These are phyloP conservation scores for Eumaeus atala DNA, from an alignment of 1,140 invertebrate species.

Conservation along the genomic window DNA sequence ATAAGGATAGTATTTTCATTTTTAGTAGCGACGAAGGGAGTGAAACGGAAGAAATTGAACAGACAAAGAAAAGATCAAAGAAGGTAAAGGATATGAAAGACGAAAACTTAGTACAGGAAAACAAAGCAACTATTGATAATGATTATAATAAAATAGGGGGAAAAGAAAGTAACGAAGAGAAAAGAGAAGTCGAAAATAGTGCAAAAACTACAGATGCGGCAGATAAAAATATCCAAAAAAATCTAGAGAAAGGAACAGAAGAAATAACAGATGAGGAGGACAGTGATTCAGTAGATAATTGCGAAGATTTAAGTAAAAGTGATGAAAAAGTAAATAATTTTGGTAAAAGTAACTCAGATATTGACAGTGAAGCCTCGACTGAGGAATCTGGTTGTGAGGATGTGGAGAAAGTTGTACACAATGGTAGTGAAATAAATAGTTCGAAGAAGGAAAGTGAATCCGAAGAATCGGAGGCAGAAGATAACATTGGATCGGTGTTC, in stretches of 20 bases:
- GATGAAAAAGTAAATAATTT: conserved; percentile 10
- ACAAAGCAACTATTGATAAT: conserved; percentile 14
- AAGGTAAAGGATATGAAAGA: conserved; percentile 34
- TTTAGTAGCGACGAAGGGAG: conserved; percentile 51
- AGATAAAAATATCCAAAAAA: conserved; percentile 23
- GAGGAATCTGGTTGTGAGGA: conserved; percentile 53
- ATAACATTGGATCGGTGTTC: conserved; percentile 41
- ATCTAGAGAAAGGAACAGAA: conserved; percentile 1
- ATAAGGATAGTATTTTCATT: conserved; percentile 17
- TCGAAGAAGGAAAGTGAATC: conserved; percentile 26
- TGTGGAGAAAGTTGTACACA: conserved; percentile 33
- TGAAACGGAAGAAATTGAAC: background rate
- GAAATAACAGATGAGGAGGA: background rate
- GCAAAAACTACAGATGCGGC: conserved; percentile 14
- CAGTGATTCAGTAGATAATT: conserved; percentile 3
- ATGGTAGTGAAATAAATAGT: background rate
- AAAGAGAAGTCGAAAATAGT: conserved; percentile 1
- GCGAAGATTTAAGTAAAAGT: conserved; percentile 5
- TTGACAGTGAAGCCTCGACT: conserved; percentile 22
- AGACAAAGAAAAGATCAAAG: background rate
- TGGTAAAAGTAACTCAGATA: conserved; percentile 20
- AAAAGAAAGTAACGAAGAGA: conserved; percentile 22
- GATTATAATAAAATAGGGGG: conserved; percentile 27
- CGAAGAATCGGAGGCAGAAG: conserved; percentile 26
- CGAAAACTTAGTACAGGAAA: conserved; percentile 37